phyloP scores from a whole-genome alignment of 2,113 vertebrate species.

The Leptobrachium leishanense region DNA sequence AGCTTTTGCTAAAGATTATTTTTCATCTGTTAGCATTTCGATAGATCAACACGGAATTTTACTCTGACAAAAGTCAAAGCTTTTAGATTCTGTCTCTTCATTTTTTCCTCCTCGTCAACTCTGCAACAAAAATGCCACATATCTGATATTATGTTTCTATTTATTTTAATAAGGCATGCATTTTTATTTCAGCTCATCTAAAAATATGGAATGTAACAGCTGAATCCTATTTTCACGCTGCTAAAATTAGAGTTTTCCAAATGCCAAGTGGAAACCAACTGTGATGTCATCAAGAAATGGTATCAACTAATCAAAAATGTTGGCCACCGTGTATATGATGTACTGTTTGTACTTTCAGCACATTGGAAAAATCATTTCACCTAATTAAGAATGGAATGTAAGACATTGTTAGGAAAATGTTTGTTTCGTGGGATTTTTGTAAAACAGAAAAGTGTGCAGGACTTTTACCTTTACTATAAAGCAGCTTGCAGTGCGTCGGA shows the following conservation, averaged over 20 bases:
- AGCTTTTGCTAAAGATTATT: not conserved
- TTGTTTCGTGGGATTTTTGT: too few relatives aligned
- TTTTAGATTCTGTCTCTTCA: not conserved
- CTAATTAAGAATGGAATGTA: too few relatives aligned
- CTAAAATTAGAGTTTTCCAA: constrained; percentile 25
- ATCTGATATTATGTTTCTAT: constrained; percentile 2
- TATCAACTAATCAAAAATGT: not conserved
- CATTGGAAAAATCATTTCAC: too few relatives aligned
- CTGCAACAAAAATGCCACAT: not conserved
- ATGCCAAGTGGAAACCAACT: constrained; percentile 17
- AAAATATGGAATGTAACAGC: constrained; percentile 13
- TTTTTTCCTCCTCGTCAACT: not conserved
- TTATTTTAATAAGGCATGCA: constrained; percentile 30
- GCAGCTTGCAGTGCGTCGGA: too few relatives aligned
- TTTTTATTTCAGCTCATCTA: constrained; percentile 2
- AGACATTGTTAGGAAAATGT: too few relatives aligned
- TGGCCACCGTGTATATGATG: not conserved
- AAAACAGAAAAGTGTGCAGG: too few relatives aligned
- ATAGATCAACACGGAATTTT: not conserved
- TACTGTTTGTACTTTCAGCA: not conserved
- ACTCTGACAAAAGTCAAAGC: not conserved
- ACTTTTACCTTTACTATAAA: too few relatives aligned
- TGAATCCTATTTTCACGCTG: constrained; percentile 33
- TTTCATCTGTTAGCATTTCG: not conserved
- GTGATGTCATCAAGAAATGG: constrained; percentile 9